Conservation (phyloP, 2,113 vertebrate genomes). For the Albula goreensis region DNA sequence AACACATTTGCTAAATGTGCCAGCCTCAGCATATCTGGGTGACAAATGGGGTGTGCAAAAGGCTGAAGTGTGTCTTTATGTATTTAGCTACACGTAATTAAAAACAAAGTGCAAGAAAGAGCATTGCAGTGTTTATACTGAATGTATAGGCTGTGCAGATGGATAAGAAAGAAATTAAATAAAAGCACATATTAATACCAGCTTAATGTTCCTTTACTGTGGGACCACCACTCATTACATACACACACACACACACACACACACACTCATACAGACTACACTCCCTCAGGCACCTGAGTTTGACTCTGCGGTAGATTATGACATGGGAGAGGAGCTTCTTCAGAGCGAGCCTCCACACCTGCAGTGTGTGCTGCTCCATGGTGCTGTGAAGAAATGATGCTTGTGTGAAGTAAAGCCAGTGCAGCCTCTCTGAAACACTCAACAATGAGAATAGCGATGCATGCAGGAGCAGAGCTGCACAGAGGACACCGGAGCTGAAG, state of each 20-base stretch:
- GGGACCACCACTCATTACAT: background rate
- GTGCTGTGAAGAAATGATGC: background rate
- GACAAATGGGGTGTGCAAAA: slow-evolving; percentile 37
- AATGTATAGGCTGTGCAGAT: slow-evolving; percentile 28
- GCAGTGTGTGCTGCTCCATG: background rate
- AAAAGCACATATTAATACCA: slow-evolving; percentile 25
- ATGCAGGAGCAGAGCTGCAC: background rate
- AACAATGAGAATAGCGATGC: background rate
- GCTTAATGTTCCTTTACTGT: slow-evolving; percentile 26
- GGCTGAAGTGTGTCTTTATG: slow-evolving; percentile 28
- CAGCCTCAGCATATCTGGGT: slow-evolving; percentile 49
- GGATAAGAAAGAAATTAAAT: slow-evolving; percentile 40
- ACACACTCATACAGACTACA: background rate
- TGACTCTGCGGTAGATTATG: slow-evolving; percentile 4
- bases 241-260: slow-evolving; percentile 20
- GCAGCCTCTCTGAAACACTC: background rate
- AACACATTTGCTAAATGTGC: slow-evolving; percentile 36
- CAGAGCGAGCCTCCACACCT: background rate
- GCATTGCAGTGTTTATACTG: slow-evolving; percentile 27
- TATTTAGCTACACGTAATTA: slow-evolving; percentile 30
- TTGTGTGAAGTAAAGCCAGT: background rate
- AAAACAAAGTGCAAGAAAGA: slow-evolving; percentile 22
- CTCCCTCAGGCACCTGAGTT: background rate
- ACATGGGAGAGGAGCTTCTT: background rate
- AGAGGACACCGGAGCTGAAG: background rate